A percentile compares a stretch with the other conserved stretches of the same genome.
These are phyloP conservation scores for Clarias gariepinus DNA, from an alignment of 2,113 vertebrate genomes.

Conservation along the genomic window DNA sequence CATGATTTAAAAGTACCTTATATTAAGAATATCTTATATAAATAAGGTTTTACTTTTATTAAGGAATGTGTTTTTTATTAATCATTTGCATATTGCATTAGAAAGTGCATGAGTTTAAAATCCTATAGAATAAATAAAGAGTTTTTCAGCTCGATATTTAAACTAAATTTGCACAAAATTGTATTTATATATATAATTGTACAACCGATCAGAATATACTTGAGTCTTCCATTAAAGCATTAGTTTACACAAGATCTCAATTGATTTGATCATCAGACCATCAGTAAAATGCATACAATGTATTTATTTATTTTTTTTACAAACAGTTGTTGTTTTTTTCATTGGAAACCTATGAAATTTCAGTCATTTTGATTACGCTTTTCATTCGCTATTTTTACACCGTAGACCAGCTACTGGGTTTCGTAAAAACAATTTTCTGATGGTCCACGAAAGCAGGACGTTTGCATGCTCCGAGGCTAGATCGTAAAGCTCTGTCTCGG, in stretches of 20 bases:
- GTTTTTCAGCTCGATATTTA: background rate
- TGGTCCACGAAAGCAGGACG: slow-evolving; percentile 12
- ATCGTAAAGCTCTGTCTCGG: slow-evolving; percentile 3
- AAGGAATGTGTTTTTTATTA: background rate
- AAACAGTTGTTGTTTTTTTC: background rate
- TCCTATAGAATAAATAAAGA: no score
- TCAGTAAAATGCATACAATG: background rate
- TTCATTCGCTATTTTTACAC: background rate
- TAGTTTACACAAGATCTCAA: background rate
- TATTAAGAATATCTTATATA: background rate
- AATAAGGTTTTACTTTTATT: background rate
- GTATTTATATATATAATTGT: no score
- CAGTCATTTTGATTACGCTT: background rate
- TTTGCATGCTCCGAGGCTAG: slow-evolving; percentile 14
- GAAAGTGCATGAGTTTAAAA: no score
- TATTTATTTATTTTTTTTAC: background rate
- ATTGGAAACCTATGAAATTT: background rate
- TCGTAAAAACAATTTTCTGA: background rate
- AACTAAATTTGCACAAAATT: background rate
- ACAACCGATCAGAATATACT: background rate
- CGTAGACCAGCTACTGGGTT: background rate
- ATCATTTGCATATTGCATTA: background rate
- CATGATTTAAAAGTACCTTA: background rate
- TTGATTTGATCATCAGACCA: background rate
- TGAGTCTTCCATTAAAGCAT: background rate